Evolutionary conservation across 2,113 vertebrate genomes (phyloP), one percentile per base, ranked within the genome.

Genomic region (Taxidea taxus): DNA sequence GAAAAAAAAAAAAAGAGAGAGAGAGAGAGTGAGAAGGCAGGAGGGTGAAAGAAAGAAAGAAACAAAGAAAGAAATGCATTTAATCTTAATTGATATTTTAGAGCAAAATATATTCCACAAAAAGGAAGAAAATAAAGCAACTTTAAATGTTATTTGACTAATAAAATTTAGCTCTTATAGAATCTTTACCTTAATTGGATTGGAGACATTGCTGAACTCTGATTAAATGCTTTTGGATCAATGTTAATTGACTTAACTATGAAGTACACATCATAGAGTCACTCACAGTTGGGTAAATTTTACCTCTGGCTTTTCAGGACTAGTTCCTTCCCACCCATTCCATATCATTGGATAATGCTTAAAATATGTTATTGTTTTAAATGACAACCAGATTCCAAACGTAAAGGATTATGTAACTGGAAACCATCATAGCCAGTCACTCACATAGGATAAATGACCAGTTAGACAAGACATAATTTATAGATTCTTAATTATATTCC

Each of bases 121-220:
- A 94, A 97, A 95, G 15, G 54, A 97, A 97, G 29, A 90, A 94
- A 96, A 94, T 88, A 42, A 78, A 96, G 16, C 88, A 87, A 81
- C 9, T 97, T 97, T 96, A 85, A 97, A 98, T 96, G 91, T 94
- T 90, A 96, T 98, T 94, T 95, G 81, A 97, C 96, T 97, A 95
- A 96, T 97, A 94, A 98, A 98, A 87, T 97, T 86, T 87, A 66
- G 95, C 86, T 94, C 74, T 58, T 97, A 88, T 97, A 95, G 83
- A 98, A 97, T 96, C 77, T 82, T 92, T 7, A 49, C 74, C 51
- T 97, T 98, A 97, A 97, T 82, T 95, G 95, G 91, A 83, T 97
- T 97, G 64, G 54, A 98, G 98, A 96, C 96, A 74, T 31, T 74
- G 34, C 80, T 91, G 54, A 93, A 70, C 74, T 87, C 77, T 62